Evolutionary conservation across 2,113 vertebrate species (phyloP).

Genomic region (Coregonus clupeaformis): DNA sequence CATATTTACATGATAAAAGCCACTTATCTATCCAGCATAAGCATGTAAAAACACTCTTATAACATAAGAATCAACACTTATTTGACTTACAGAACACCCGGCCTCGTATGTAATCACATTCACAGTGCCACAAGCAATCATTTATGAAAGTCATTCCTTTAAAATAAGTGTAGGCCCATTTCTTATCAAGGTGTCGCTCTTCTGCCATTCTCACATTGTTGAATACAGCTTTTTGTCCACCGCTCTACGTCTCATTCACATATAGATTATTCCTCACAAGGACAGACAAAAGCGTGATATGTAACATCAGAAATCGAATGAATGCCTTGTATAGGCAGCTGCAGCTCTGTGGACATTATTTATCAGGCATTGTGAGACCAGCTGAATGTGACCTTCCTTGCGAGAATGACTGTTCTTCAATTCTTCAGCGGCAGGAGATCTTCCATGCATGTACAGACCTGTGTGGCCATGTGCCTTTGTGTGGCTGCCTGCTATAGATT

Average conservation of each 20-base stretch:
- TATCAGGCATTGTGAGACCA: constrained; percentile 8
- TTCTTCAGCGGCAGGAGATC: constrained; percentile 3
- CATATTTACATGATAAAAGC: background rate
- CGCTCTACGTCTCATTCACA: background rate
- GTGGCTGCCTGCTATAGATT: constrained; percentile 33
- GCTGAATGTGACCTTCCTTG: constrained; percentile 10
- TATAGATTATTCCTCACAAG: background rate
- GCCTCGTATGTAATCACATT: background rate
- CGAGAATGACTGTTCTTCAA: constrained; percentile 6
- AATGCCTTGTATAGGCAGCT: constrained; percentile 2
- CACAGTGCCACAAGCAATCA: background rate
- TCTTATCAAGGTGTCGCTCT: background rate
- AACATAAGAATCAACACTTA: background rate
- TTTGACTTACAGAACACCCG: background rate
- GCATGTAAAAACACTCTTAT: background rate
- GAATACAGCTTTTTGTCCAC: background rate
- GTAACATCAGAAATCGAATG: background rate
- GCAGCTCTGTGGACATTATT: background rate
- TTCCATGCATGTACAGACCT: background rate
- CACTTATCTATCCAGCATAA: background rate
- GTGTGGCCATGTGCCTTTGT: background rate
- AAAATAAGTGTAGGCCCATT: background rate
- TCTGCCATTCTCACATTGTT: background rate
- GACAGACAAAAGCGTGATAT: background rate
- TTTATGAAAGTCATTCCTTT: background rate